Conservation (phyloP, 2,888 invertebrate genomes). For the Drosophila planitibia region DNA sequence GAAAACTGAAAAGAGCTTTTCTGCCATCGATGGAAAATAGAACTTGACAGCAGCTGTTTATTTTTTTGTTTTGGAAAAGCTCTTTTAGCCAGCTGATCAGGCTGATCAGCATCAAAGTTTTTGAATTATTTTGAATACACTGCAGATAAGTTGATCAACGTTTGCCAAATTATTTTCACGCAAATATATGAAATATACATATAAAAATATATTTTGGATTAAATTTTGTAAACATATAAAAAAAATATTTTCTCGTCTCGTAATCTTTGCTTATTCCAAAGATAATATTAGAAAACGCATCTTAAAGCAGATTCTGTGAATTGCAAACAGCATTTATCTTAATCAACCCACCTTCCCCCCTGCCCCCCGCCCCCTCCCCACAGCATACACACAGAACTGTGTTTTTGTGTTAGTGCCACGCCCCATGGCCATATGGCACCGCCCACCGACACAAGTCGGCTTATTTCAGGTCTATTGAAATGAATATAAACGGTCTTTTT, state of each 20-base stretch:
- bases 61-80: constrained; percentile 28
- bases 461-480: constrained; percentile 39
- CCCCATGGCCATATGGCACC: constrained; percentile 1
- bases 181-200: too few relatives aligned
- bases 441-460: not conserved
- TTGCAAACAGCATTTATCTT: constrained; percentile 45
- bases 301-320: constrained; percentile 14
- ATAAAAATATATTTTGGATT: not conserved
- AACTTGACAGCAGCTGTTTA: constrained; percentile 9
- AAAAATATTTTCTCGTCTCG: not conserved
- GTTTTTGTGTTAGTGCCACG: constrained; percentile 5
- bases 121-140: not conserved
- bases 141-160: not conserved
- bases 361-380: not conserved
- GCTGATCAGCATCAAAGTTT: not conserved
- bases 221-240: not conserved
- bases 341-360: constrained; percentile 19
- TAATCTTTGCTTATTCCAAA: not conserved
- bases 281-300: not conserved
- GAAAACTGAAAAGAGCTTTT: constrained; percentile 53
- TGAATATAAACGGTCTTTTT: constrained; percentile 57
- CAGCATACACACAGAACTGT: not conserved
- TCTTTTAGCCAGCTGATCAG: constrained; percentile 1
- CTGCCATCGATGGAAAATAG: constrained; percentile 6
- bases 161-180: not conserved